These are phyloP conservation scores for Musca vetustissima DNA, from an alignment of 1,140 invertebrate genomes.

Conservation along the genomic window DNA sequence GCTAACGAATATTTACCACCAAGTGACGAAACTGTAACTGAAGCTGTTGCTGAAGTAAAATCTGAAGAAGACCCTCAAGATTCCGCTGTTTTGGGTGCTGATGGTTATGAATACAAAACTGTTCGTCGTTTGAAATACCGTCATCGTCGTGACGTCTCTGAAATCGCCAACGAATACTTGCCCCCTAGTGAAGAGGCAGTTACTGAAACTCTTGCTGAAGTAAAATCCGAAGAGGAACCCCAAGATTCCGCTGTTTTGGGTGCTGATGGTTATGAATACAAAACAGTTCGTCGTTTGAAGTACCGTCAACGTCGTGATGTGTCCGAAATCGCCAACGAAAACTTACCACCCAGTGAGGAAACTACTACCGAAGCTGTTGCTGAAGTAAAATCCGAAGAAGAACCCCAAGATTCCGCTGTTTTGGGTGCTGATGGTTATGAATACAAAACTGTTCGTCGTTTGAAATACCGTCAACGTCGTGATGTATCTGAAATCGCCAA, in stretches of 20 bases:
- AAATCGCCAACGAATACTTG: slow-evolving; percentile 30
- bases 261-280: slow-evolving; percentile 25
- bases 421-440: slow-evolving; percentile 31
- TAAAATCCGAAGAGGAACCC: slow-evolving; percentile 28
- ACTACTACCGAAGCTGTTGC: not conserved
- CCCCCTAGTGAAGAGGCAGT: slow-evolving; percentile 16
- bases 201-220: slow-evolving; percentile 37
- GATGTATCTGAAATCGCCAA: slow-evolving; percentile 12
- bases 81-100: slow-evolving; percentile 29
- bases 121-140: slow-evolving; percentile 9
- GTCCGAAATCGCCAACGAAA: slow-evolving; percentile 34
- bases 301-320: slow-evolving; percentile 36
- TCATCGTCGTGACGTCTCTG: slow-evolving; percentile 5
- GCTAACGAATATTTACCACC: slow-evolving; percentile 36
- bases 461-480: slow-evolving; percentile 2
- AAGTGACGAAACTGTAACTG: not conserved
- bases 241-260: slow-evolving; percentile 7
- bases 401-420: slow-evolving; percentile 28
- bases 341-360: slow-evolving; percentile 30
- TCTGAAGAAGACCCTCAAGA: slow-evolving; percentile 27
- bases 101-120: slow-evolving; percentile 28
- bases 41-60: slow-evolving; percentile 1
- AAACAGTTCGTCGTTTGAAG: slow-evolving; percentile 33
- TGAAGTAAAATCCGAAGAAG: not conserved
- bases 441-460: not conserved